Conservation (phyloP, 2,113 vertebrate species). For the Perca flavescens region DNA sequence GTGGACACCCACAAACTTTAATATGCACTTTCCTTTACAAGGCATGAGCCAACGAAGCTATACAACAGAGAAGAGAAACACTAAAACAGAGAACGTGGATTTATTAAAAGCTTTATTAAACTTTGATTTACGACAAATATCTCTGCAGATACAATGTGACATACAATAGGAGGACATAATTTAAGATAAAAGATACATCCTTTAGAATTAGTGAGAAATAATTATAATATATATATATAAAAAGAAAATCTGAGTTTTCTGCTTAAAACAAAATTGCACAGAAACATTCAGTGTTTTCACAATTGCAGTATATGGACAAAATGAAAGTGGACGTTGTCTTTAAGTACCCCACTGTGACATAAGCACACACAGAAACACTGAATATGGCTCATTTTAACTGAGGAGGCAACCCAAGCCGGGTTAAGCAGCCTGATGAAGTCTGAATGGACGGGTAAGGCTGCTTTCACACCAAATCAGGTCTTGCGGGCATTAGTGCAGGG, state of each 20-base stretch:
- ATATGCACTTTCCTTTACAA: background rate
- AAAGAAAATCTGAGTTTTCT: too few species aligned
- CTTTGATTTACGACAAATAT: background rate
- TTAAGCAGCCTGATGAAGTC: background rate
- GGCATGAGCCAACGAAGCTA: background rate
- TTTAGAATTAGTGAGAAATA: background rate
- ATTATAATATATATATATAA: background rate
- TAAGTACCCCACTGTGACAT: background rate
- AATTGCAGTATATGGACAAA: background rate
- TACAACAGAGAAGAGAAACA: background rate
- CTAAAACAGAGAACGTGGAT: background rate
- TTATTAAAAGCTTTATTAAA: constrained; percentile 9
- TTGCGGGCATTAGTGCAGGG: too few species aligned
- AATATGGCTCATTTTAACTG: background rate
- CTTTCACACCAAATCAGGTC: too few species aligned
- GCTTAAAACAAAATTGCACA: background rate
- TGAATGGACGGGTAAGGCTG: background rate
- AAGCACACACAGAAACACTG: background rate
- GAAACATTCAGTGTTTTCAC: background rate
- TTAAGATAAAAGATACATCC: background rate
- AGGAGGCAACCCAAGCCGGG: background rate
- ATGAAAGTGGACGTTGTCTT: background rate
- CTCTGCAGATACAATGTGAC: background rate
- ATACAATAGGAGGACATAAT: background rate
- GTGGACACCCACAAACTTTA: background rate